phyloP scores from a whole-genome alignment of 2,888 invertebrate species.

The Nomada ferruginata region DNA sequence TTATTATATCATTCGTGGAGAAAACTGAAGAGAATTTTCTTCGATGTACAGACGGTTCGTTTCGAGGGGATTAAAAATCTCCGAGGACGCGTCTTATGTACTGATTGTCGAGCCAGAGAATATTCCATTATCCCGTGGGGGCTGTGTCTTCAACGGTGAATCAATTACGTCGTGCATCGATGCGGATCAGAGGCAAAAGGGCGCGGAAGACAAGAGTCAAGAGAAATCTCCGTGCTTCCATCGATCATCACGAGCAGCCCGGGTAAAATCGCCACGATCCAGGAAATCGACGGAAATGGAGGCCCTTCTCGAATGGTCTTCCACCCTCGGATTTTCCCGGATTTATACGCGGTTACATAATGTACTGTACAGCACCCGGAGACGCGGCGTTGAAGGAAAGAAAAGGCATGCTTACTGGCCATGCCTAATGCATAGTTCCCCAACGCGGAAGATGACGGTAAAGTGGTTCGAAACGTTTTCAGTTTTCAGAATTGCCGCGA shows the following conservation, averaged over 20 bases:
- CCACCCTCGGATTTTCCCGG: constrained; percentile 50
- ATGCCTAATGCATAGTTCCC: constrained; percentile 37
- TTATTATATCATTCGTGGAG: neutral
- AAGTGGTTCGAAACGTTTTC: constrained; percentile 33
- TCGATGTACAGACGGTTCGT: neutral
- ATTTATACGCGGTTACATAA: constrained; percentile 66
- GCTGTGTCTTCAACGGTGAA: constrained; percentile 38
- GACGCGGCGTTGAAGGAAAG: constrained; percentile 30
- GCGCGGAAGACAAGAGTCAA: constrained; percentile 41
- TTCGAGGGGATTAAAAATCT: constrained; percentile 34
- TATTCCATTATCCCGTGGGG: constrained; percentile 58
- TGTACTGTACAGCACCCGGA: constrained; percentile 26
- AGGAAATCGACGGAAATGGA: constrained; percentile 79
- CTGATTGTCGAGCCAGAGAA: constrained; percentile 16
- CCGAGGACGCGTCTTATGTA: constrained; percentile 17
- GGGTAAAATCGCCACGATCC: constrained; percentile 66
- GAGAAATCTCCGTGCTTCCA: constrained; percentile 32
- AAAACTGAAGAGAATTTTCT: neutral
- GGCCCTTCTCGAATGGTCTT: constrained; percentile 64
- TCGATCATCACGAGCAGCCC: constrained; percentile 50
- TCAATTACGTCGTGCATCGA: constrained; percentile 60
- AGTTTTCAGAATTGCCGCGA: constrained; percentile 9
- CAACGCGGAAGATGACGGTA: neutral
- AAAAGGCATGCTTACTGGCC: constrained; percentile 37
- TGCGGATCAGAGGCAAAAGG: constrained; percentile 51